A percentile compares a stretch with the other conserved stretches of the same genome.
These are phyloP conservation scores for Phaonia tiefii DNA, from an alignment of 2,888 invertebrate species.

Conservation along the genomic window DNA sequence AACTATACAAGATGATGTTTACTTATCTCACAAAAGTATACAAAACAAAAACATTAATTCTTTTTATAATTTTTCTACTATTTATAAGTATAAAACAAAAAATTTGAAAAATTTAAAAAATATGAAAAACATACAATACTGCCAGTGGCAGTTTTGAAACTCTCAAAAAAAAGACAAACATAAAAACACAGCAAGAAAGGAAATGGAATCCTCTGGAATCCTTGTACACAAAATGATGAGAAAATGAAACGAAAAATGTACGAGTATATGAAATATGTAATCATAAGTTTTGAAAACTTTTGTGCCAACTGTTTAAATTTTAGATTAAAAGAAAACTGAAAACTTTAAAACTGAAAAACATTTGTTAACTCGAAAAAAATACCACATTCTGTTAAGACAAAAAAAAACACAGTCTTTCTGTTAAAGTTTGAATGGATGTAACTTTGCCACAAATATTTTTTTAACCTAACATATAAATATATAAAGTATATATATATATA, in stretches of 20 bases:
- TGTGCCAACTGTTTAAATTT: slow-evolving; percentile 75
- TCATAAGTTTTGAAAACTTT: slow-evolving; percentile 45
- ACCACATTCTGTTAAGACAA: neutral
- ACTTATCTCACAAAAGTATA: neutral
- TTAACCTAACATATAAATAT: no score
- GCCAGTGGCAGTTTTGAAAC: slow-evolving; percentile 74
- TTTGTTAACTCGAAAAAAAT: slow-evolving; percentile 66
- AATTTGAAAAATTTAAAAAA: neutral
- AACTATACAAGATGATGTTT: no score
- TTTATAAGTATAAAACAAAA: neutral
- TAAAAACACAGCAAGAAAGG: neutral
- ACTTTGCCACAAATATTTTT: slow-evolving; percentile 70
- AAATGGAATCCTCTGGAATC: slow-evolving; percentile 15
- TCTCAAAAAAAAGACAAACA: no score
- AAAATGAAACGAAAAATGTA: slow-evolving; percentile 50
- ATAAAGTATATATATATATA: no score
- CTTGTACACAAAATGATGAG: neutral
- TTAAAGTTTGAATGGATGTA: slow-evolving; percentile 2
- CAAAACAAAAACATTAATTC: neutral
- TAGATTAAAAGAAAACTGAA: slow-evolving; percentile 61
- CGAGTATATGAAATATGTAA: slow-evolving; percentile 4
- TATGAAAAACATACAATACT: slow-evolving; percentile 69
- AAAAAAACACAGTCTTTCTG: slow-evolving; percentile 9
- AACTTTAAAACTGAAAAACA: no score
- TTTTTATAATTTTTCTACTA: neutral